phyloP scores from a whole-genome alignment of 2,888 invertebrate genomes.

The Clanis bilineata region DNA sequence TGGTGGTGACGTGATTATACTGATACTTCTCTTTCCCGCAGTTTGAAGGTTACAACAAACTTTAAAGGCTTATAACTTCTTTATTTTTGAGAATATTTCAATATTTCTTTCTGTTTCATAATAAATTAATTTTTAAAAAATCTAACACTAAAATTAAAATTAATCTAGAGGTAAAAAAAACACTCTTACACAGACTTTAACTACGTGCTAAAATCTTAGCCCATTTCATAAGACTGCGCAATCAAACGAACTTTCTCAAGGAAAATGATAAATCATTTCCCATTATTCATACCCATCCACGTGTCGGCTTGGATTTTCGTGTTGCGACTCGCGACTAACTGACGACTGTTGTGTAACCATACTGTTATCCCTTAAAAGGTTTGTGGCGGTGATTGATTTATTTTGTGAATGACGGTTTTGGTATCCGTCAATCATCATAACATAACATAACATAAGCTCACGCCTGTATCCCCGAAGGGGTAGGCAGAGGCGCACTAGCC shows the following conservation, averaged over 20 bases:
- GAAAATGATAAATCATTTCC: constrained; percentile 14
- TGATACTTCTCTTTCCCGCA: too few relatives aligned
- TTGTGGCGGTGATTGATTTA: background rate
- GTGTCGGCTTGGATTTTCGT: background rate
- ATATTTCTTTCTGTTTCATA: too few relatives aligned
- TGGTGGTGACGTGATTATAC: too few relatives aligned
- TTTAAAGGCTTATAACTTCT: too few relatives aligned
- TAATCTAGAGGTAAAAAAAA: background rate
- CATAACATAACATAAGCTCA: too few relatives aligned
- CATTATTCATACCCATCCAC: constrained; percentile 6
- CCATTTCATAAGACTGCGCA: background rate
- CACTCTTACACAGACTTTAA: background rate
- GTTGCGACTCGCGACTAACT: background rate
- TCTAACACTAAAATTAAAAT: too few relatives aligned
- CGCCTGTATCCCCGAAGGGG: too few relatives aligned
- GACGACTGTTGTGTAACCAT: background rate
- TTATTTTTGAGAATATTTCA: too few relatives aligned
- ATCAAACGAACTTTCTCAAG: constrained; percentile 10
- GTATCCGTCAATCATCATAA: too few relatives aligned
- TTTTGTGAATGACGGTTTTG: background rate
- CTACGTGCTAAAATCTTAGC: background rate
- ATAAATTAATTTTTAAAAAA: too few relatives aligned
- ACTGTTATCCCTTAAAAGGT: background rate
- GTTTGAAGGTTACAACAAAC: too few relatives aligned
- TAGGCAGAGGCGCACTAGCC: too few relatives aligned